A percentile compares a stretch with the other conserved stretches of the same genome.
These are phyloP conservation scores for Lepidotrigona ventralis DNA, from an alignment of 1,140 invertebrate species.

Conservation along the genomic window DNA sequence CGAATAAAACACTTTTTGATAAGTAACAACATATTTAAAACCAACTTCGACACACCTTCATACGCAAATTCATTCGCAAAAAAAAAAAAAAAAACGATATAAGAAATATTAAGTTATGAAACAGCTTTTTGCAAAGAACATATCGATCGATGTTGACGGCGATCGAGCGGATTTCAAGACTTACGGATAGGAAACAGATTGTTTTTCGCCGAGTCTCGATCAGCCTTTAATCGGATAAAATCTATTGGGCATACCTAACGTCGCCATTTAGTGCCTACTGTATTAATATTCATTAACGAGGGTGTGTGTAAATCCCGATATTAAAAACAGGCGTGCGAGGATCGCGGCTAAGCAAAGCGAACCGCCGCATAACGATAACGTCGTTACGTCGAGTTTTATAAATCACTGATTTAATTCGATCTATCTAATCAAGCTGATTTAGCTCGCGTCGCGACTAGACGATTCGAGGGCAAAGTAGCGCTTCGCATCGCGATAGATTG, in stretches of 20 bases:
- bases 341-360: background rate
- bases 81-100: background rate
- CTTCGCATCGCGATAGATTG: too few species aligned
- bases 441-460: background rate
- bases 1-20: background rate
- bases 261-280: background rate
- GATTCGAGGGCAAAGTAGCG: background rate
- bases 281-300: constrained; percentile 55
- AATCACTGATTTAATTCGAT: too few species aligned
- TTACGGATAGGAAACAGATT: background rate
- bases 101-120: too few species aligned
- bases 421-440: too few species aligned
- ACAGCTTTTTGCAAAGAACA: background rate
- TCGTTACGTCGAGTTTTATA: too few species aligned
- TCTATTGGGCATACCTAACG: constrained; percentile 35
- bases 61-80: background rate
- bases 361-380: constrained; percentile 21
- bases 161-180: background rate
- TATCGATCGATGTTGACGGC: background rate
- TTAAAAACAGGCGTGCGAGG: constrained; percentile 16
- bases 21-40: background rate
- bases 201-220: background rate
- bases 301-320: constrained; percentile 39
- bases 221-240: constrained; percentile 21
- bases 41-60: background rate